A percentile compares a stretch with the other conserved stretches of the same genome.
phyloP scores from a whole-genome alignment of 2,888 invertebrate species.

The Cabera pusaria region DNA sequence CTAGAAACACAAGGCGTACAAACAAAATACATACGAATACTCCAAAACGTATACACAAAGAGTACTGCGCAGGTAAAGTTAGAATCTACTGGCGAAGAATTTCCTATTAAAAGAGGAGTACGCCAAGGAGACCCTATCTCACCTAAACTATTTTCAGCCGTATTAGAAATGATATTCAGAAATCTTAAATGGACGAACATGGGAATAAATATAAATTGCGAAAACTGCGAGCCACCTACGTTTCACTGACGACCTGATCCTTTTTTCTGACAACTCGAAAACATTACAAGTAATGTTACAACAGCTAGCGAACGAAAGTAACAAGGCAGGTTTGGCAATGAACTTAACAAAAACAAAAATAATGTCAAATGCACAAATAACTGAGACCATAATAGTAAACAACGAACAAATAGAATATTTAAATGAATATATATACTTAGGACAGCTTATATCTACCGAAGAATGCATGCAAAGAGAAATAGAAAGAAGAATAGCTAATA shows the following conservation, averaged over 20 bases:
- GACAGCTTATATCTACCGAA: slow-evolving; percentile 23
- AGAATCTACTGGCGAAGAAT: slow-evolving; percentile 26
- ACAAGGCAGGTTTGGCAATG: slow-evolving; percentile 15
- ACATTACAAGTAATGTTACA: slow-evolving; percentile 22
- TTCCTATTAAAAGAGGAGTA: slow-evolving; percentile 23
- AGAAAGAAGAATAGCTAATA: slow-evolving; percentile 21
- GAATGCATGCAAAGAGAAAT: slow-evolving; percentile 24
- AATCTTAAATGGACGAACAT: background rate
- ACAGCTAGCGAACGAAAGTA: slow-evolving; percentile 18
- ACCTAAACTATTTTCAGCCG: slow-evolving; percentile 26
- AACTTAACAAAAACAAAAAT: slow-evolving; percentile 23
- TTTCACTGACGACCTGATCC: slow-evolving; percentile 23
- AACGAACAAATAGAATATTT: slow-evolving; percentile 2
- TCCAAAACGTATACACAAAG: slow-evolving; percentile 29
- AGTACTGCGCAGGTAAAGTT: slow-evolving; percentile 28
- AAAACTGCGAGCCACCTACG: too few relatives aligned
- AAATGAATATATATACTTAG: slow-evolving; percentile 23
- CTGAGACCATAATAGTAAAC: too few relatives aligned
- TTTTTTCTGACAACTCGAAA: slow-evolving; percentile 23
- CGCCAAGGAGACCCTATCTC: slow-evolving; percentile 30
- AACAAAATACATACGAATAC: slow-evolving; percentile 26
- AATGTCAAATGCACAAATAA: background rate
- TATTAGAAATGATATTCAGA: background rate
- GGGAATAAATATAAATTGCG: background rate
- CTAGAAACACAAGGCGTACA: slow-evolving; percentile 27